Conservation (phyloP, 2,113 vertebrate species). For the Diadophis punctatus region DNA sequence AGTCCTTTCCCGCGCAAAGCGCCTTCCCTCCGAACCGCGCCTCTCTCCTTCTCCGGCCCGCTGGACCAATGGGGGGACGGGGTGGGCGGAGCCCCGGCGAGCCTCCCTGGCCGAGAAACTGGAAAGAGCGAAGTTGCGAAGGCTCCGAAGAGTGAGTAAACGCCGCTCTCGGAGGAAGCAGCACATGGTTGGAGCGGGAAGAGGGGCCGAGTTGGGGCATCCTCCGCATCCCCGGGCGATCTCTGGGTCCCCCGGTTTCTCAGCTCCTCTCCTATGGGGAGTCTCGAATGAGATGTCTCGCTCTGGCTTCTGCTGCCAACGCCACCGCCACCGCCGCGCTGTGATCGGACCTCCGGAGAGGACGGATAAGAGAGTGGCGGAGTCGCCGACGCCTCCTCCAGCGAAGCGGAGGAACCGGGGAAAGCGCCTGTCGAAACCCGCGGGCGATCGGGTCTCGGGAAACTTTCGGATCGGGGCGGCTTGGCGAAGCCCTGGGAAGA, state of each 20-base stretch:
- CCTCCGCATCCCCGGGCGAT: not conserved
- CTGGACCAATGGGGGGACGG: not conserved
- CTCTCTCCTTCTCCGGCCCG: not conserved
- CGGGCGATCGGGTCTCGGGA: not conserved
- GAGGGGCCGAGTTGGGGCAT: not conserved
- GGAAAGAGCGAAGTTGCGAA: not conserved
- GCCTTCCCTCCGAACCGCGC: not conserved
- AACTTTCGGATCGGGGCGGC: not conserved
- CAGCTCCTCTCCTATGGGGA: not conserved
- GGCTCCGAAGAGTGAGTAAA: not conserved
- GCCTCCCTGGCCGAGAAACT: not conserved
- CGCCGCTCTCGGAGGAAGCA: not conserved
- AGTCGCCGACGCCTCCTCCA: not conserved
- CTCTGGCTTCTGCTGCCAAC: not conserved
- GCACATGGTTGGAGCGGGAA: not conserved
- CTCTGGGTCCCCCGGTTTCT: not conserved
- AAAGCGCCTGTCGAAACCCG: not conserved
- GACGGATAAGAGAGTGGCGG: not conserved
- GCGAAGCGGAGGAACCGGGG: not conserved
- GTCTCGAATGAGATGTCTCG: not conserved
- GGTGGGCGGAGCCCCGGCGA: not conserved
- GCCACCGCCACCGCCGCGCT: not conserved
- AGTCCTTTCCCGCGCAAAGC: not conserved
- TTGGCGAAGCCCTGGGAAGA: not conserved
- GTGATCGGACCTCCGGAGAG: not conserved